Evolutionary conservation across 2,797 vertebrate genomes (phyloP), one percentile per base, ranked within the genome.

Genomic region (Urophycis tenuis): DNA sequence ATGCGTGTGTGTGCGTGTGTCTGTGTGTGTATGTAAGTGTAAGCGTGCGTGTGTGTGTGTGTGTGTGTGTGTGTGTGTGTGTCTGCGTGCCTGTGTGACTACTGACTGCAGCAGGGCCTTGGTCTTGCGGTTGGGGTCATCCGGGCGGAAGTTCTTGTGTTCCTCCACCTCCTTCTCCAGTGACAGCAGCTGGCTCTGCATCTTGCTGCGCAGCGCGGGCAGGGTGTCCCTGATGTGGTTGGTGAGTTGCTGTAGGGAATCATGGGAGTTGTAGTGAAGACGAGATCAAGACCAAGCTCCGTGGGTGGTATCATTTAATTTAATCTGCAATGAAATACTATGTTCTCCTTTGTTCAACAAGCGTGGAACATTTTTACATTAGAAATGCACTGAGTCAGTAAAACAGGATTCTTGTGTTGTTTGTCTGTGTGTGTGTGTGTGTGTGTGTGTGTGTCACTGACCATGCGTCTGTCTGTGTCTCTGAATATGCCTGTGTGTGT

Each of bases 101-200:
- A 94, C 96, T 82, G 86, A 98, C 96, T 98, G 96, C 9, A 98
- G 91, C 80, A 99, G 79, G 8, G 97, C 97, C 87, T 99, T 99
- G 91, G 97, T 99, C 89, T 99, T 98, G 30, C 96, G 89, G 0
- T 96, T 91, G 3, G 97, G 97, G 74, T 98, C 97, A 0, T 99
- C 97, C 0, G 97, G 96, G 0, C 95, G 93, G 85, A 97, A 99
- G 87, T 97, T 98, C 91, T 98, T 98, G 87, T 93, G 98, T 74
- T 98, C 95, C 78, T 99, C 96, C 71, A 98, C 97, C 83, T 98
- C 97, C 86, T 98, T 98, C 86, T 98, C 97, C 87, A 99, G 91
- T 0, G 96, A 98, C 0, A 99, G 88, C 79, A 97, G 85, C 89
- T 99, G 97, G 82, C 95, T 96, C 91, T 99, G 97, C 0, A 99